Conservation (phyloP, 1,140 invertebrate species). For the Phthorimaea operculella region DNA sequence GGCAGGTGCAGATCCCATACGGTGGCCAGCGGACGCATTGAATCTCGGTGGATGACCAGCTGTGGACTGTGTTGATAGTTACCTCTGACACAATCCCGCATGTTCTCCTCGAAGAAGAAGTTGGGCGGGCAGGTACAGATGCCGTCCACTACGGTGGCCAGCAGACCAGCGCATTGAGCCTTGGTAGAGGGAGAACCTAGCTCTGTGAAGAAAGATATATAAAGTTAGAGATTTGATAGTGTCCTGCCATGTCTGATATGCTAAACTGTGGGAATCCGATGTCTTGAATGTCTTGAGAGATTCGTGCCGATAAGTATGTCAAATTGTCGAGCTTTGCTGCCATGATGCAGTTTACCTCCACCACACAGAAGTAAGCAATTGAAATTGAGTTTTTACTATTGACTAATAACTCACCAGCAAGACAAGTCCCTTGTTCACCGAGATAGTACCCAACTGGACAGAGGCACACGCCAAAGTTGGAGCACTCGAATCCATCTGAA, state of each 20-base stretch:
- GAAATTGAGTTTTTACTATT: too few species aligned
- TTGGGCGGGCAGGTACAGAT: conserved; percentile 40
- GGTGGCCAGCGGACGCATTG: too few species aligned
- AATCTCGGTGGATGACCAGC: too few species aligned
- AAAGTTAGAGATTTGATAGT: not conserved
- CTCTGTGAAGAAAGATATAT: conserved; percentile 24
- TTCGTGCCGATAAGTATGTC: too few species aligned
- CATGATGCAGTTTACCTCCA: too few species aligned
- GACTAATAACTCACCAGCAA: conserved; percentile 43
- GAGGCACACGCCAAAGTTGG: conserved; percentile 29
- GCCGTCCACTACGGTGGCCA: conserved; percentile 31
- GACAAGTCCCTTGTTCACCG: conserved; percentile 23
- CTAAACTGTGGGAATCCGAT: too few species aligned
- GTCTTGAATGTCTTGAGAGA: too few species aligned
- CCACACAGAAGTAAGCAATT: too few species aligned
- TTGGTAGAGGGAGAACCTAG: conserved; percentile 35
- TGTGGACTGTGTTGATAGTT: too few species aligned
- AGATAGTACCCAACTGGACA: conserved; percentile 46
- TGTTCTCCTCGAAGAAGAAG: conserved; percentile 46
- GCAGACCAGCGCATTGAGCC: conserved; percentile 33
- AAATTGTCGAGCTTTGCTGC: too few species aligned
- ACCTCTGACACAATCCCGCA: conserved; percentile 54
- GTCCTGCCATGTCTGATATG: not conserved
- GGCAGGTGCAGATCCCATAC: too few species aligned
- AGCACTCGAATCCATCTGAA: conserved; percentile 25